Percentiles rank a stretch among this genome's conserved stretches.
Evolutionary conservation across 2,113 vertebrate species (phyloP).

Genomic region (Istiophorus platypterus): DNA sequence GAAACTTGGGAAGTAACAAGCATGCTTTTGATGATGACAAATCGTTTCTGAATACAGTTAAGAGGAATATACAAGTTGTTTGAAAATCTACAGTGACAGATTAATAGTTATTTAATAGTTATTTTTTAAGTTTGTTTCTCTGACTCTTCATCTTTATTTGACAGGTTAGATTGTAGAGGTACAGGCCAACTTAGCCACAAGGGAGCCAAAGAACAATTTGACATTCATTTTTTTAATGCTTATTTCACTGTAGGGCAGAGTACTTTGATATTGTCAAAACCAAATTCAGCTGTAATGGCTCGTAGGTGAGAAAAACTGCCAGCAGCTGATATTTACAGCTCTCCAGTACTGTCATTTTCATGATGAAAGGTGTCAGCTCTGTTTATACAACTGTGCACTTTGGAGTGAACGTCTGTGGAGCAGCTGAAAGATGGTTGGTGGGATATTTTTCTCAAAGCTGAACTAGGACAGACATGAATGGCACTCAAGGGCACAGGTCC

Average conservation of each 20-base stretch:
- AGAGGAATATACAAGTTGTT: not conserved
- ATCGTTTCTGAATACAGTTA: not conserved
- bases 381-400: slow-evolving; percentile 53
- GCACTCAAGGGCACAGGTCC: slow-evolving; percentile 43
- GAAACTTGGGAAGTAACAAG: too few species aligned
- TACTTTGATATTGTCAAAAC: slow-evolving; percentile 5
- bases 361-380: slow-evolving; percentile 46
- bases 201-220: not conserved
- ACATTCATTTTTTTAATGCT: not conserved
- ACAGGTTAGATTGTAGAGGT: not conserved
- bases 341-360: slow-evolving; percentile 15
- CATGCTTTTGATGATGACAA: not conserved
- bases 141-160: not conserved
- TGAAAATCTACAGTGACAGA: not conserved
- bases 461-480: slow-evolving; percentile 34
- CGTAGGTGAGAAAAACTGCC: slow-evolving; percentile 17
- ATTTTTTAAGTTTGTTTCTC: not conserved
- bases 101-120: not conserved
- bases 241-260: not conserved
- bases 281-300: slow-evolving; percentile 10
- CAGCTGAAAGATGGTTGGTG: slow-evolving; percentile 45
- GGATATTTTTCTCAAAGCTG: slow-evolving; percentile 6
- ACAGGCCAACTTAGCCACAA: not conserved
- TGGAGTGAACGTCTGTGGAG: slow-evolving; percentile 1
- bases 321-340: slow-evolving; percentile 3